Evolutionary conservation across 2,888 invertebrate species (phyloP), one percentile per base, ranked within the genome.

Genomic region (Spatulosminthurus flaviceps): DNA sequence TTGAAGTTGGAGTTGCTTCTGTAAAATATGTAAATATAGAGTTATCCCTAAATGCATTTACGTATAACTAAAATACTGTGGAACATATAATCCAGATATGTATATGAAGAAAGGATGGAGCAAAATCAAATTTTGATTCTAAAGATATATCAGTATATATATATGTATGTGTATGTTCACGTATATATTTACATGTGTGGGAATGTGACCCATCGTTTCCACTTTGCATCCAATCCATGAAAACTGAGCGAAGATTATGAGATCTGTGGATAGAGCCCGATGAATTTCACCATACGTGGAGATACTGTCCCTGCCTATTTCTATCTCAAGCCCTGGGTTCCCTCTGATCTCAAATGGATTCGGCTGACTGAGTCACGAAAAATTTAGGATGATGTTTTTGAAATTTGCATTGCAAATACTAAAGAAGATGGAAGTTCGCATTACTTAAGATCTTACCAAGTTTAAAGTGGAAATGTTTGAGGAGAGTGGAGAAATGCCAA

Each of bases 211-310:
- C 64, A 24, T 64, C 64, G 24, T 24, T 64, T 64, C 64, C 64
- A 64, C 24, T 64, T 64, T 64, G 64, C 64, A 64, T 64, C 64
- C 64, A 64, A 64, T 64, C 24, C 24, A 64, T 64, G 64, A 64
- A 64, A 64, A 9, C n/a, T 64, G 64, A 64, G 21, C 1, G 64
- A 64, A 64, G 64, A 64, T 64, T 64, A 64, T 24, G 64, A 64
- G 64, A 64, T 64, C 64, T 64, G 64, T 64, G 64, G n/a, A 26
- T 24, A 64, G 64, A 64, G 11, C 11, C n/a, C 64, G 64, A 64
- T 64, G 64, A 64, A 26, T 64, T 64, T 64, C 64, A 24, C 4
- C n/a, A n/a, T 5, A 60, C 21, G 60, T 60, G 21, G 21, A 60
- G 5, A 21, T 60, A 7, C 60, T 60, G 7, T 64, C 64, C 24